These are phyloP conservation scores for Formica aserva DNA, from an alignment of 2,888 invertebrate species.

Conservation along the genomic window DNA sequence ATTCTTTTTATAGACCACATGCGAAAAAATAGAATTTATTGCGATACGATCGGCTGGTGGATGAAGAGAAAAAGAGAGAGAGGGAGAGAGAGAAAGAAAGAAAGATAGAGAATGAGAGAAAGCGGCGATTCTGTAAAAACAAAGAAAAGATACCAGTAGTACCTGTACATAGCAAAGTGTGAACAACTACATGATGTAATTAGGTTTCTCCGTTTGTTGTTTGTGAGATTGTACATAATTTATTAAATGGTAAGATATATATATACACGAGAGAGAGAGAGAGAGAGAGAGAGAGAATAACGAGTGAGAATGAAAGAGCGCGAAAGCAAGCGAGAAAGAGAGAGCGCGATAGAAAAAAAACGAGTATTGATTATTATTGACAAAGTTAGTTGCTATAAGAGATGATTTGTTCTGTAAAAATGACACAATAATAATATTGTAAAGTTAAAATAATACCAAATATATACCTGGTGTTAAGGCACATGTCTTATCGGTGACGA, in stretches of 20 bases:
- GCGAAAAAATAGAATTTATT: conserved; percentile 65
- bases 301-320: conserved; percentile 57
- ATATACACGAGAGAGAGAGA: conserved; percentile 35
- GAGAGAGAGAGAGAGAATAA: conserved; percentile 67
- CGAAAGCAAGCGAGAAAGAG: conserved; percentile 66
- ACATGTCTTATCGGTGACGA: conserved; percentile 61
- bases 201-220: conserved; percentile 86
- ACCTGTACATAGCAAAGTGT: conserved; percentile 85
- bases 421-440: conserved; percentile 83
- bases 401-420: conserved; percentile 82
- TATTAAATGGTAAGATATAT: conserved; percentile 82
- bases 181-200: conserved; percentile 85
- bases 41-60: conserved; percentile 40
- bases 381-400: conserved; percentile 82
- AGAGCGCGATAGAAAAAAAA: conserved; percentile 65
- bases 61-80: conserved; percentile 19
- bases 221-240: conserved; percentile 86
- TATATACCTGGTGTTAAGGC: conserved; percentile 85
- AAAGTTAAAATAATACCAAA: conserved; percentile 84
- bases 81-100: not conserved
- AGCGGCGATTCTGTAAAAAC: conserved; percentile 78
- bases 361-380: conserved; percentile 82
- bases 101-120: conserved; percentile 58
- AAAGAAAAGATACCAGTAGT: conserved; percentile 79
- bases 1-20: conserved; percentile 67